Evolutionary conservation across 2,113 vertebrate species (phyloP).

Genomic region (Amphiprion ocellaris): DNA sequence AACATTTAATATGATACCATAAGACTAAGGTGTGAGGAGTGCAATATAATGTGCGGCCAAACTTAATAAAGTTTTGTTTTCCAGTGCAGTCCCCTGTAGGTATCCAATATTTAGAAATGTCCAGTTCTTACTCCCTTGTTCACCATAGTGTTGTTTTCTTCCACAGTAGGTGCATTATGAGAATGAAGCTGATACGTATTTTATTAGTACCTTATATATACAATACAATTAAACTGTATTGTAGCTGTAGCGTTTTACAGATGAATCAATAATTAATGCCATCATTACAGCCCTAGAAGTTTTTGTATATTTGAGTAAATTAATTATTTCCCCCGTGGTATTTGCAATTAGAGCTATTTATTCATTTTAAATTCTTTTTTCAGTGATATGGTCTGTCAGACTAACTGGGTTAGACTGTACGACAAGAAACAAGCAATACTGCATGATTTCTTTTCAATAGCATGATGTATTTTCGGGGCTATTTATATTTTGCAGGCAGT

Average conservation of each 20-base stretch:
- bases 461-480: conserved; percentile 15
- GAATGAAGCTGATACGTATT: background rate
- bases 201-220: background rate
- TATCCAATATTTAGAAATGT: no score
- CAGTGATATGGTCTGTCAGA: background rate
- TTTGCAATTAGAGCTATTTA: no score
- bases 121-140: no score
- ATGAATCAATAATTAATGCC: background rate
- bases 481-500: conserved; percentile 43
- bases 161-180: background rate
- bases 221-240: background rate
- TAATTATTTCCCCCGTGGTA: no score
- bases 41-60: no score
- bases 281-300: background rate
- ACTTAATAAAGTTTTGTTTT: background rate
- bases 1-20: no score
- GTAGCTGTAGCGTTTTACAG: no score
- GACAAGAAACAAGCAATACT: conserved; percentile 1
- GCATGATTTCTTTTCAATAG: conserved; percentile 33
- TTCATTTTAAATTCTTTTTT: background rate
- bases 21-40: no score
- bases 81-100: no score
- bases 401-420: background rate
- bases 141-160: background rate
- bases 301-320: no score